Evolutionary conservation across 2,888 invertebrate genomes (phyloP).

Genomic region (Shargacucullia verbasci): DNA sequence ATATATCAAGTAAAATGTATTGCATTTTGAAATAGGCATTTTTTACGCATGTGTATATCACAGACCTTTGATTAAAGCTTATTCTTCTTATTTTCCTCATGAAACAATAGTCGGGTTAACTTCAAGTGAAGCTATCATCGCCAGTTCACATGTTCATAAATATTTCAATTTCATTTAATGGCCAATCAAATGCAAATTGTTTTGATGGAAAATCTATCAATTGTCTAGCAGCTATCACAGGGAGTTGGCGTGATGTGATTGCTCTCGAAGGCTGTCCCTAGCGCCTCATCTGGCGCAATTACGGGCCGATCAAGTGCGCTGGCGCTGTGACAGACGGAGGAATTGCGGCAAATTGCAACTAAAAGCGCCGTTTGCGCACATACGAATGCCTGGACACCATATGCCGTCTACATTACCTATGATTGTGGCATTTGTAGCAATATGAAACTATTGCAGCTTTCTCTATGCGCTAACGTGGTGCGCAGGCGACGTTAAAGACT

Average conservation of each 20-base stretch:
- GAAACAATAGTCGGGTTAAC: neutral
- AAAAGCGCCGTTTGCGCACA: constrained; percentile 51
- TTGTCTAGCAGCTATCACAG: constrained; percentile 8
- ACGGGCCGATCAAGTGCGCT: constrained; percentile 40
- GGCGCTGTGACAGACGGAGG: constrained; percentile 46
- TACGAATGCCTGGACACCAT: constrained; percentile 47
- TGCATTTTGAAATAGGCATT: too few species aligned
- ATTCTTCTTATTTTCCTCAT: neutral
- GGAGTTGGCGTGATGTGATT: constrained; percentile 43
- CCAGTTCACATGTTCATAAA: constrained; percentile 9
- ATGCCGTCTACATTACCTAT: constrained; percentile 53
- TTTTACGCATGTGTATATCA: too few species aligned
- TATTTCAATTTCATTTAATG: constrained; percentile 27
- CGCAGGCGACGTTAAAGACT: constrained; percentile 37
- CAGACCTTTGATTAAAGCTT: neutral
- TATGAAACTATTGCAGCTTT: constrained; percentile 62
- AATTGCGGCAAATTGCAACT: constrained; percentile 65
- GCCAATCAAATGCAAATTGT: constrained; percentile 29
- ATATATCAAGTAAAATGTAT: too few species aligned
- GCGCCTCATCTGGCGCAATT: constrained; percentile 45
- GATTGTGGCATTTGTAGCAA: constrained; percentile 53
- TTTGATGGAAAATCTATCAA: constrained; percentile 28
- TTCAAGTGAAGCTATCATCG: constrained; percentile 8
- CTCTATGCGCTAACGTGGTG: constrained; percentile 44
- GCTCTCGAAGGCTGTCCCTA: constrained; percentile 22